Base-by-base conservation (phyloP, 2,113 vertebrate species). In the Pelodiscus sinensis region DNA sequence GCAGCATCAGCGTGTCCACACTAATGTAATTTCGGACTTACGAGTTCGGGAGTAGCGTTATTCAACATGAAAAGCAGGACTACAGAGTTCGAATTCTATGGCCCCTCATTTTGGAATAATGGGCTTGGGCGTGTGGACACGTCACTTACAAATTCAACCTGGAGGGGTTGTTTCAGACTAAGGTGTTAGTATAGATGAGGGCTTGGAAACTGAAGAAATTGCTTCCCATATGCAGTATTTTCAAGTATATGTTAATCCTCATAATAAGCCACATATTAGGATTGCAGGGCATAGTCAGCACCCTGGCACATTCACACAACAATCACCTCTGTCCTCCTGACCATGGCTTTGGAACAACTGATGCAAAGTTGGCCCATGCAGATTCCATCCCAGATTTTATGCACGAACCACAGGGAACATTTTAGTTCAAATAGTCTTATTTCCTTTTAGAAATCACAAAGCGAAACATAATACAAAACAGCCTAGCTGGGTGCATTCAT, bases 381-480 rank as follows among this genome's bases (percentile, higher is more conserved):
- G 73, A 4, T 68, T 84, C 73, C 9, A 18, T 80, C 86, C 78
- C 25, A 81, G 55, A 87, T 44, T 87, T 92, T 71, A 77, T 13
- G 52, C 21, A 1, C 0, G 55, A 95, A 60, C 81, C 50, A 55
- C 15, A 84, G 71, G 90, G 65, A 93, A 82, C 78, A 87, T 90
- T 94, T 94, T 79, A 89, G 85, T 93, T 89, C 91, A 92, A 96
- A 94, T 10, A 85, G 27, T 27, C 82, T 84, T 84, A 87, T 87
- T 55, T 90, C 82, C 29, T 87, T 65, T 92, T 60, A 87, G 94
- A 93, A 95, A 84, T 50, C 73, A 44, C 35, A 50, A 75, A 75
- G 73, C 21, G 31, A 90, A 86, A 79, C 55, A 85, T 12, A 55
- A 88, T 44, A 78, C 8, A 62, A 52, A 54, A 54, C 68, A 86